A percentile compares a stretch with the other conserved stretches of the same genome.
Evolutionary conservation across 2,888 invertebrate genomes (phyloP).

Genomic region (Yponomeuta malinellus): DNA sequence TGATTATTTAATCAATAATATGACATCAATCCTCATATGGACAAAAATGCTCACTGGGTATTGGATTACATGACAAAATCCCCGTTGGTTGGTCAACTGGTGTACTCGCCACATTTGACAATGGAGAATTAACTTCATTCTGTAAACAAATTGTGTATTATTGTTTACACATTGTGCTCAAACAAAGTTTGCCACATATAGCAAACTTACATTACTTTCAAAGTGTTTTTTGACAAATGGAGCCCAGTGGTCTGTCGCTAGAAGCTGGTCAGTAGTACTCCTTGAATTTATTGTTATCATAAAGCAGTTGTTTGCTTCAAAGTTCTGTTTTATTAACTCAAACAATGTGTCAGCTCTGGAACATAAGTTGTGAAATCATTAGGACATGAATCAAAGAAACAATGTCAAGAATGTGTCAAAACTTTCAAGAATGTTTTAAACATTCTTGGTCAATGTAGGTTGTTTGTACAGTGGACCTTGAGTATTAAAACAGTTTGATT

Average conservation of each 20-base stretch:
- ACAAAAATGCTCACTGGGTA: neutral
- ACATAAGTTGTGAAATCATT: constrained; percentile 22
- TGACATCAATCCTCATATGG: neutral
- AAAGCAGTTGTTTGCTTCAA: constrained; percentile 92
- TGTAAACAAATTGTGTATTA: constrained; percentile 8
- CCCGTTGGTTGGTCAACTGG: constrained; percentile 71
- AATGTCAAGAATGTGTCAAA: too few relatives aligned
- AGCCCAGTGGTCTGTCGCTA: constrained; percentile 87
- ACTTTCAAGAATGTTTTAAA: neutral
- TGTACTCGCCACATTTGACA: constrained; percentile 67
- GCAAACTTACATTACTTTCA: constrained; percentile 26
- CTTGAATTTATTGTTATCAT: constrained; percentile 93
- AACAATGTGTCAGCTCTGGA: constrained; percentile 88
- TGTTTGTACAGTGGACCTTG: too few relatives aligned
- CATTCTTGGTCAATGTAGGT: constrained; percentile 15
- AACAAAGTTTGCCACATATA: neutral
- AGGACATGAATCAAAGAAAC: too few relatives aligned
- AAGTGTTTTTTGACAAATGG: constrained; percentile 81
- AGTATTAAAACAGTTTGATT: too few relatives aligned
- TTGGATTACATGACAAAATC: constrained; percentile 25
- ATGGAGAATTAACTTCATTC: constrained; percentile 7
- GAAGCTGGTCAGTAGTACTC: constrained; percentile 73
- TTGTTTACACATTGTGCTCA: neutral
- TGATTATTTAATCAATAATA: neutral
- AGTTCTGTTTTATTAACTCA: constrained; percentile 89